phyloP scores from a whole-genome alignment of 2,888 invertebrate species.

The Elmis aenea region DNA sequence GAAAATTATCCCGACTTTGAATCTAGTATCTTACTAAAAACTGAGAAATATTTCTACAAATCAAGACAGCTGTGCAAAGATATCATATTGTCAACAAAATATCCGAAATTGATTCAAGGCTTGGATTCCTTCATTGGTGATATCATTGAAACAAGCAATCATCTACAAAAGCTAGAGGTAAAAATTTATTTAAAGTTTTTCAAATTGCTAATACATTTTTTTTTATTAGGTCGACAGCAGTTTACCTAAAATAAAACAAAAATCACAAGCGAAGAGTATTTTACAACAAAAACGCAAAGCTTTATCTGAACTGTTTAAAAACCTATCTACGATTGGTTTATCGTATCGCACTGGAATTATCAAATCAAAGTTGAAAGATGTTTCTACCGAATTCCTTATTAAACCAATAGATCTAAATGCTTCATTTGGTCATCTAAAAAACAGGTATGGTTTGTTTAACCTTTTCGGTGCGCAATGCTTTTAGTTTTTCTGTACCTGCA shows the following conservation, averaged over 20 bases:
- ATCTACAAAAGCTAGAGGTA: constrained; percentile 63
- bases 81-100: constrained; percentile 53
- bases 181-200: constrained; percentile 26
- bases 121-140: constrained; percentile 63
- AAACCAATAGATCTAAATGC: constrained; percentile 66
- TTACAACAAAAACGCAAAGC: constrained; percentile 81
- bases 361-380: constrained; percentile 50
- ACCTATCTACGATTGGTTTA: constrained; percentile 67
- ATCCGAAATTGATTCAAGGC: constrained; percentile 57
- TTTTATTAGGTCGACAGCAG: constrained; percentile 51
- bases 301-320: constrained; percentile 80
- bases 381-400: constrained; percentile 54
- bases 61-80: constrained; percentile 62
- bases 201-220: constrained; percentile 3
- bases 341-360: constrained; percentile 77
- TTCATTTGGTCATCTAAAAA: constrained; percentile 50
- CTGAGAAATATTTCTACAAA: constrained; percentile 49
- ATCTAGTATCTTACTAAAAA: constrained; percentile 23
- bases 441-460: constrained; percentile 25
- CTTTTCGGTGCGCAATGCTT: not conserved
- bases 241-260: constrained; percentile 66
- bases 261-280: constrained; percentile 72
- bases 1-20: constrained; percentile 1
- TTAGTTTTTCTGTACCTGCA: too few relatives aligned
- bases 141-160: constrained; percentile 63